Percentiles rank a stretch among this genome's conserved stretches.
These are phyloP conservation scores for Rhopalosiphum padi DNA, from an alignment of 1,140 invertebrate species.

Conservation along the genomic window DNA sequence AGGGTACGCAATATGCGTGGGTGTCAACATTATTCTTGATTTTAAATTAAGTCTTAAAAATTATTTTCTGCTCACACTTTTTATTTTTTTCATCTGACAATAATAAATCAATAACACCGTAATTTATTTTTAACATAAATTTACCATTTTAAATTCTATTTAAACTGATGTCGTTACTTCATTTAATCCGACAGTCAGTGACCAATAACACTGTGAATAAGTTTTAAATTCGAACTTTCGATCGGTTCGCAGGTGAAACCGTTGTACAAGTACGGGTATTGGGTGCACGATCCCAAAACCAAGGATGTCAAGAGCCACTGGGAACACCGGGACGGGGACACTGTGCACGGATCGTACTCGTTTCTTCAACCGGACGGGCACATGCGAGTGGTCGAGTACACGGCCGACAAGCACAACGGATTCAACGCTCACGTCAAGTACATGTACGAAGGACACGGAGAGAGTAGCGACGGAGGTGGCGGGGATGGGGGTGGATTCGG, in stretches of 20 bases:
- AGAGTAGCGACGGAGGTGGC: slow-evolving; percentile 55
- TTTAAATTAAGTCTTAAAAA: background rate
- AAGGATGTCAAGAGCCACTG: slow-evolving; percentile 67
- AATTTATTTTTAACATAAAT: background rate
- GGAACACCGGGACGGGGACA: slow-evolving; percentile 66
- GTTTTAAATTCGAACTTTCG: background rate
- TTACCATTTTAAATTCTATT: background rate
- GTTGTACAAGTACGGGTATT: slow-evolving; percentile 68
- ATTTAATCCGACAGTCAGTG: background rate
- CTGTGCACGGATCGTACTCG: slow-evolving; percentile 67
- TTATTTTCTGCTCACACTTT: too few species aligned
- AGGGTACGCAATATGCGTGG: background rate
- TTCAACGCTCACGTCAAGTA: slow-evolving; percentile 64
- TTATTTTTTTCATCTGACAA: background rate
- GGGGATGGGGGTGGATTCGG: slow-evolving; percentile 59
- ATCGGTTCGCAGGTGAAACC: slow-evolving; percentile 61
- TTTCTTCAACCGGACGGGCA: slow-evolving; percentile 66
- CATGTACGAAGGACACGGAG: slow-evolving; percentile 37
- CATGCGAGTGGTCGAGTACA: slow-evolving; percentile 65
- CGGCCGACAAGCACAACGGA: slow-evolving; percentile 65
- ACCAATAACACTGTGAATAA: background rate
- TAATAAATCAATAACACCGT: background rate
- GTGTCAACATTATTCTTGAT: background rate
- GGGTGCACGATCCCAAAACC: slow-evolving; percentile 67
- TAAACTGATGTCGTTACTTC: background rate